These are phyloP conservation scores for Plebejus melissa DNA, from an alignment of 2,888 invertebrate species.

Conservation along the genomic window DNA sequence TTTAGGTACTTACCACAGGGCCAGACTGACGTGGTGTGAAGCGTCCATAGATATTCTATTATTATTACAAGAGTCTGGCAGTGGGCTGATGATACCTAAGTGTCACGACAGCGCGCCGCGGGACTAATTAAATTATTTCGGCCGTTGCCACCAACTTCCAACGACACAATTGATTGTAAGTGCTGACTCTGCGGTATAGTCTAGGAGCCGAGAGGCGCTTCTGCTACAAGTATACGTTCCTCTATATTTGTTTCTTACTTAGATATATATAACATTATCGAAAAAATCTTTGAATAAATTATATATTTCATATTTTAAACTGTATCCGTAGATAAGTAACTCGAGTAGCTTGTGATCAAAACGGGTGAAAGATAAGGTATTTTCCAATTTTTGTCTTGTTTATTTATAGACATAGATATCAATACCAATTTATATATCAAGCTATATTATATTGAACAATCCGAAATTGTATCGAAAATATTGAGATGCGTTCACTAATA, in stretches of 20 bases:
- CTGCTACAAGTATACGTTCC: neutral
- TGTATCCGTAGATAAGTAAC: too few species aligned
- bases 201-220: neutral
- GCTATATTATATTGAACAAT: neutral
- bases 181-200: slow-evolving; percentile 1
- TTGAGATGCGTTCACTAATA: neutral
- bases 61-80: neutral
- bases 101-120: neutral
- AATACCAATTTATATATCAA: neutral
- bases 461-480: neutral
- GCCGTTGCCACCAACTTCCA: slow-evolving; percentile 3
- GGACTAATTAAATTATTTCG: slow-evolving; percentile 21
- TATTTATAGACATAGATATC: neutral
- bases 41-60: too few species aligned
- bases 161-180: slow-evolving; percentile 23
- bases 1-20: too few species aligned
- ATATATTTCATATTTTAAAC: too few species aligned
- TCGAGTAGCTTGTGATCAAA: too few species aligned
- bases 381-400: neutral
- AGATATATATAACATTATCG: too few species aligned
- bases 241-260: neutral
- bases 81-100: neutral
- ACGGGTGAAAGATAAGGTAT: too few species aligned
- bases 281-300: too few species aligned
- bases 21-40: too few species aligned